Evolutionary conservation across 1,140 invertebrate genomes (phyloP).

Genomic region (Agrilus planipennis): DNA sequence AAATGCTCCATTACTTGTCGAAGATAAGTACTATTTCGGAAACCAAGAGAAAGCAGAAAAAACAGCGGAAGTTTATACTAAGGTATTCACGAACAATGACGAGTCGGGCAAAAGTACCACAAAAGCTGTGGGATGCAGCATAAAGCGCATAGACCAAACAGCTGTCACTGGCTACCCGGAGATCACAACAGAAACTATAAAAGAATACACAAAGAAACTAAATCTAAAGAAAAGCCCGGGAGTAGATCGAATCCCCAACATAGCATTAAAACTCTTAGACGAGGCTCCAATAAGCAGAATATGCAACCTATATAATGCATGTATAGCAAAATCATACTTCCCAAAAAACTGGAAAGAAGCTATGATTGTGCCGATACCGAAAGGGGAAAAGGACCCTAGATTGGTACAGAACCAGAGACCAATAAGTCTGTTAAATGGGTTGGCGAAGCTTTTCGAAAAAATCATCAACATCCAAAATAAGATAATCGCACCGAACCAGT

Average conservation of each 20-base stretch:
- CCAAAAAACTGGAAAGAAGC: neutral
- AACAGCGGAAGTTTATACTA: neutral
- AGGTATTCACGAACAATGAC: neutral
- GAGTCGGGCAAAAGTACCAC: neutral
- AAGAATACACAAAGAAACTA: no score
- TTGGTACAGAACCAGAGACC: neutral
- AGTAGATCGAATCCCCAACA: neutral
- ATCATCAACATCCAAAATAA: no score
- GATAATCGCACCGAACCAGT: no score
- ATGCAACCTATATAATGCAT: neutral
- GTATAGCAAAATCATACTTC: no score
- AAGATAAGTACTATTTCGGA: neutral
- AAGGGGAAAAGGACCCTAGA: conserved; percentile 1
- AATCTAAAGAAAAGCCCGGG: neutral
- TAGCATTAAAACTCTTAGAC: neutral
- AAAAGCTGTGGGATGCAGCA: neutral
- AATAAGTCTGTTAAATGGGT: neutral
- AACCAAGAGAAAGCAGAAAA: neutral
- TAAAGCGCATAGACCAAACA: neutral
- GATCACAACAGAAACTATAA: no score
- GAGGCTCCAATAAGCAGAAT: neutral
- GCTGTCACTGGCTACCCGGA: no score
- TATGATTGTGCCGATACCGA: neutral
- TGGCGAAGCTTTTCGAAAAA: neutral
- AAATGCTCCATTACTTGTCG: neutral